Base-by-base conservation (phyloP, 2,888 invertebrate species). In the Leptothorax acervorum region DNA sequence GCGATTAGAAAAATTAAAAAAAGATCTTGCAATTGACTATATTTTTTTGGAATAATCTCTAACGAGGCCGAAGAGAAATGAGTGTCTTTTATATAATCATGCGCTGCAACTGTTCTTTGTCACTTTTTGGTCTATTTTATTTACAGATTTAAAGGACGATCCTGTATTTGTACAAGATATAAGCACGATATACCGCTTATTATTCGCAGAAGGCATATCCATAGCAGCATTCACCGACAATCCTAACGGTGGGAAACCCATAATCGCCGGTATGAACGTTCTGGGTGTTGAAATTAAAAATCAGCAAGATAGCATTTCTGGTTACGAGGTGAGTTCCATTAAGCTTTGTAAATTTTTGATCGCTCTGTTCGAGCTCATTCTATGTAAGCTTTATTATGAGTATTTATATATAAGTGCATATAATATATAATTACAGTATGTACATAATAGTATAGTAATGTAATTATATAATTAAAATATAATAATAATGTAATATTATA, bases 251-350 rank as follows among this genome's bases (percentile, higher is more conserved):
- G 93, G 92, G 5, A 92, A 94, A 84, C 92, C 93, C 1, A 90
- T 92, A 74, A 88, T 95, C 9, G 95, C 93, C 0, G 95, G 94
- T n/a, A 71, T 92, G 5, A 95, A 95, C 86, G 85, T 93, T 48
- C 82, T 94, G 2, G 89, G 85, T 15, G 39, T 92, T 0, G 75
- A 53, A 8, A 57, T 82, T 1, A 89, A 91, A 35, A 88, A 86
- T 35, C 66, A 90, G 5, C 76, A 90, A 1, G 51, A 86, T 8
- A 74, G 65, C 3, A 8, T 86, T 4, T 60, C 82, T 4, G 6
- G 78, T 0, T 39, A 87, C 2, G n/a, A 82, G 74, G 93, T 93
- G 11, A 71, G 28, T 71, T 35, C 8, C 15, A 15, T 42, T 15
- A 66, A 42, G 3, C 1, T 45, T 42, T 65, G 35, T 35, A 6